Conservation (phyloP, 2,888 invertebrate species). For the Orthosia gracilis region DNA sequence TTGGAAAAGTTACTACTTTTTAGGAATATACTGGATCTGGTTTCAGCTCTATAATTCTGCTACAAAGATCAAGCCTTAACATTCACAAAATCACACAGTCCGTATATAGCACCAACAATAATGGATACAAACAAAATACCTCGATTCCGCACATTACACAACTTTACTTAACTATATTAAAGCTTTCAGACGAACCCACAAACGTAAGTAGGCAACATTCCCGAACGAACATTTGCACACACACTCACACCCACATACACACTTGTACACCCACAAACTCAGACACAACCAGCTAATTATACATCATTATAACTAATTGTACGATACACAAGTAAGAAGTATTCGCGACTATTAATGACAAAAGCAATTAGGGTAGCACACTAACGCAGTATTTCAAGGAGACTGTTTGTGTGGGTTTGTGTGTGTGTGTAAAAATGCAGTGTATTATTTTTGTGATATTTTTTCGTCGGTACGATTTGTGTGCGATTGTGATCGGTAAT, state of each 20-base stretch:
- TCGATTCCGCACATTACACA: slow-evolving; percentile 43
- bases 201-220: slow-evolving; percentile 62
- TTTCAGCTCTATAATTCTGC: not conserved
- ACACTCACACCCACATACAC: slow-evolving; percentile 15
- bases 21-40: not conserved
- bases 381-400: slow-evolving; percentile 69
- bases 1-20: not conserved
- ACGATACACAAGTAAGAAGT: slow-evolving; percentile 89
- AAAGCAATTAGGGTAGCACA: slow-evolving; percentile 90
- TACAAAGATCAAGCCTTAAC: not conserved
- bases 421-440: slow-evolving; percentile 44
- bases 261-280: slow-evolving; percentile 65
- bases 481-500: slow-evolving; percentile 52
- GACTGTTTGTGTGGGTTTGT: slow-evolving; percentile 47
- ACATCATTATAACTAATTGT: slow-evolving; percentile 90
- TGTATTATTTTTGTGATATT: slow-evolving; percentile 57
- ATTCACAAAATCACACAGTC: not conserved
- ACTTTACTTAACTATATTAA: slow-evolving; percentile 51
- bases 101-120: slow-evolving; percentile 17
- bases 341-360: slow-evolving; percentile 91
- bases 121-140: slow-evolving; percentile 33
- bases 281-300: slow-evolving; percentile 83
- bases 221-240: slow-evolving; percentile 49
- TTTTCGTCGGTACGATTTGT: slow-evolving; percentile 44
- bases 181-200: slow-evolving; percentile 53